phyloP scores from a whole-genome alignment of 23 tunicate species.

The Halocynthia roretzi region DNA sequence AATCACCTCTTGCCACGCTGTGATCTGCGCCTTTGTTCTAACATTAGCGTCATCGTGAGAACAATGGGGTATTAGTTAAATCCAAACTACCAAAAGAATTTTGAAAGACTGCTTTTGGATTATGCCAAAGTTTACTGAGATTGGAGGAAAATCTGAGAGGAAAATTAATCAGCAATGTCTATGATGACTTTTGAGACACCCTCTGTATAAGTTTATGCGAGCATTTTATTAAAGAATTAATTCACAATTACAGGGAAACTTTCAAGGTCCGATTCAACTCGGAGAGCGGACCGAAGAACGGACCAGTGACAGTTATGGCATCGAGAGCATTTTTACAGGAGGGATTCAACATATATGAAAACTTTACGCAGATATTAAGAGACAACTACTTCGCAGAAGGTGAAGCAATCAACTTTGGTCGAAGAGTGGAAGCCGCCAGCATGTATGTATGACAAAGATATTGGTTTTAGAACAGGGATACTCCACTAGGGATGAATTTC shows the following conservation, averaged over 20 bases:
- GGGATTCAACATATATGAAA: not conserved
- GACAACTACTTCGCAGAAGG: slow-evolving; percentile 11
- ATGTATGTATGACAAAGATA: slow-evolving; percentile 21
- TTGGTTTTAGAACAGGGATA: not conserved
- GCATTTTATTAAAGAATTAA: not conserved
- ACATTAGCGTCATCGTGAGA: too few species aligned
- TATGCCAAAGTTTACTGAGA: too few species aligned
- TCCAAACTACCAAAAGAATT: too few species aligned
- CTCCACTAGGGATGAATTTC: too few species aligned
- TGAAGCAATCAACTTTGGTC: slow-evolving; percentile 9
- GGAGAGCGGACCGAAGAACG: not conserved
- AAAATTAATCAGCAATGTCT: too few species aligned
- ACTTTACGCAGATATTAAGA: slow-evolving; percentile 8
- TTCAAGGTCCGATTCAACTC: too few species aligned
- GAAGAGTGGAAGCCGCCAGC: slow-evolving; percentile 1
- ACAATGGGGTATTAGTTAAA: too few species aligned
- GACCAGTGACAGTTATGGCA: slow-evolving; percentile 18
- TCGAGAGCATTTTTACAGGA: slow-evolving; percentile 31
- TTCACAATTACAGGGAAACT: too few species aligned
- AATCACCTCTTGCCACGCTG: too few species aligned
- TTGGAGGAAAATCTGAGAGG: too few species aligned
- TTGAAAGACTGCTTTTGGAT: too few species aligned
- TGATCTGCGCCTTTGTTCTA: too few species aligned
- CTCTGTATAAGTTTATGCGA: not conserved
- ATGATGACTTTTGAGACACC: not conserved